These are phyloP conservation scores for Odontamblyopus rebecca DNA, from an alignment of 2,797 vertebrate genomes.

Conservation along the genomic window DNA sequence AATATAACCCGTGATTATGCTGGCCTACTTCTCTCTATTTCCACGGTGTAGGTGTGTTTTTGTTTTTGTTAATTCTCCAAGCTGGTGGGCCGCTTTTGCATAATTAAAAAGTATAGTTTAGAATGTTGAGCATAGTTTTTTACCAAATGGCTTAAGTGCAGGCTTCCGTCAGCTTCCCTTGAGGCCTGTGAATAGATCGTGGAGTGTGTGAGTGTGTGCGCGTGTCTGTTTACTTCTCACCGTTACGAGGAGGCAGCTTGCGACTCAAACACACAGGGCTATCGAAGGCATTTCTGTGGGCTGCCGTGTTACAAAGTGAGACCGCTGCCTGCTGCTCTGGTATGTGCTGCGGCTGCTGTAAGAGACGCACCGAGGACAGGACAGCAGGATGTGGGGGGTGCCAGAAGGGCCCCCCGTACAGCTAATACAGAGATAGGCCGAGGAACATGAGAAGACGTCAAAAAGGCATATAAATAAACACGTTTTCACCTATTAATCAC, in stretches of 20 bases:
- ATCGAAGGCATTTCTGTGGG: conserved; percentile 78
- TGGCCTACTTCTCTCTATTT: neutral
- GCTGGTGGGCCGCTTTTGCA: neutral
- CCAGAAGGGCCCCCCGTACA: conserved; percentile 47
- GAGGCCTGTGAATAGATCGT: conserved; percentile 47
- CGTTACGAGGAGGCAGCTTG: conserved; percentile 60
- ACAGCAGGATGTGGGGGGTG: conserved; percentile 57
- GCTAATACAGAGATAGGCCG: conserved; percentile 11
- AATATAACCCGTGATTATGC: neutral
- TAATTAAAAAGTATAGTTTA: neutral
- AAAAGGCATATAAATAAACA: too few relatives aligned
- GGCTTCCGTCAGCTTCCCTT: conserved; percentile 50
- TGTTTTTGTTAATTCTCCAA: conserved; percentile 24
- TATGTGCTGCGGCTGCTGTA: conserved; percentile 70
- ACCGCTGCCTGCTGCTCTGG: conserved; percentile 77
- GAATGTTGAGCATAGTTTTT: neutral
- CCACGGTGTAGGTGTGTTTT: neutral
- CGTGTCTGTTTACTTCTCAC: conserved; percentile 65
- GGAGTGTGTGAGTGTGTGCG: conserved; percentile 43
- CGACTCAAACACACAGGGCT: conserved; percentile 69
- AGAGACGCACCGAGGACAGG: conserved; percentile 47
- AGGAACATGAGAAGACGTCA: neutral
- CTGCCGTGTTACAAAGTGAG: conserved; percentile 68
- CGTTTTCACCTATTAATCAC: too few relatives aligned
- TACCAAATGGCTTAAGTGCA: conserved; percentile 35